Percentiles rank a stretch among this genome's conserved stretches.
phyloP scores from a whole-genome alignment of 2,113 vertebrate genomes.

The Amazona vittata region DNA sequence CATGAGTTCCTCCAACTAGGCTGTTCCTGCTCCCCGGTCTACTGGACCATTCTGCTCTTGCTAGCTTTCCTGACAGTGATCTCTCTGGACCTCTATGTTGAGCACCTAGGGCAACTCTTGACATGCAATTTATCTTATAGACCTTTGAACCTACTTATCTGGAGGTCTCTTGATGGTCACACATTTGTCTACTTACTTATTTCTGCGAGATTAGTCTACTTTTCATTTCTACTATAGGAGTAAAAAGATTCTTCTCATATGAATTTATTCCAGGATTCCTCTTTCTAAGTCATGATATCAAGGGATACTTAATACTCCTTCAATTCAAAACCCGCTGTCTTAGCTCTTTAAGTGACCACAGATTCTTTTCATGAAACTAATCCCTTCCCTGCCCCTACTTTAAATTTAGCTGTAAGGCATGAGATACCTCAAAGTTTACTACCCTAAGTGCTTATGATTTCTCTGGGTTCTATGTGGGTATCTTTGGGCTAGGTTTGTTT shows the following conservation, averaged over 20 bases:
- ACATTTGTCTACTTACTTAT: background rate
- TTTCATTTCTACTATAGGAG: background rate
- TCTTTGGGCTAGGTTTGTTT: background rate
- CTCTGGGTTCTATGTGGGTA: background rate
- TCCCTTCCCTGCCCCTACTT: background rate
- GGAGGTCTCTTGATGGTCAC: background rate
- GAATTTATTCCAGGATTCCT: background rate
- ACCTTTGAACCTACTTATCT: background rate
- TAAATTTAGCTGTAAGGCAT: background rate
- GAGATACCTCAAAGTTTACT: background rate
- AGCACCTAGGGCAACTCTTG: background rate
- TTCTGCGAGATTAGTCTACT: background rate
- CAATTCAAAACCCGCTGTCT: background rate
- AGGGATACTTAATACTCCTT: background rate
- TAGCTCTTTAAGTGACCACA: background rate
- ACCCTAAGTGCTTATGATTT: background rate
- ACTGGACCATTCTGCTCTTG: background rate
- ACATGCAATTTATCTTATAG: background rate
- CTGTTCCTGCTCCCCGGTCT: background rate
- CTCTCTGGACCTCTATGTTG: background rate
- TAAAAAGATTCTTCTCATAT: background rate
- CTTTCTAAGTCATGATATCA: background rate
- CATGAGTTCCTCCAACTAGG: background rate
- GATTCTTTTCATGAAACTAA: background rate
- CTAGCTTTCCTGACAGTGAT: background rate